Evolutionary conservation across 1,140 invertebrate species (phyloP).

Genomic region (Drosophila parabipectinata): DNA sequence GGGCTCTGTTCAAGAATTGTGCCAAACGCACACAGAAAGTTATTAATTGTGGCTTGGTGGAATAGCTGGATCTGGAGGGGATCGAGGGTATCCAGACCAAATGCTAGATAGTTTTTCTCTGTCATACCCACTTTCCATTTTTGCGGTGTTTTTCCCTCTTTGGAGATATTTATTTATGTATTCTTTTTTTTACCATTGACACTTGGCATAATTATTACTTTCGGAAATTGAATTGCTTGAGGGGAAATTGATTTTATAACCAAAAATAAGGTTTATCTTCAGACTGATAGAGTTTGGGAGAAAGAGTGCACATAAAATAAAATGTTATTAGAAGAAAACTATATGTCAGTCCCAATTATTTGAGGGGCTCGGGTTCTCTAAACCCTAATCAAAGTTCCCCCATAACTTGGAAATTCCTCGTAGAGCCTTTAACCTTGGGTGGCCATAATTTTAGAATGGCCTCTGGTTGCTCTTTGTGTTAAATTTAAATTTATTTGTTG

Average conservation of each 20-base stretch:
- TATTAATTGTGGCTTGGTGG: conserved; percentile 66
- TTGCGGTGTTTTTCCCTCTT: conserved; percentile 1
- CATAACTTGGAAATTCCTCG: conserved; percentile 11
- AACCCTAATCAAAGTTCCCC: conserved; percentile 14
- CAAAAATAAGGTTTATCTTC: conserved; percentile 31
- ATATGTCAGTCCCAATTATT: conserved; percentile 15
- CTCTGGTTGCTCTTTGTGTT: conserved; percentile 51
- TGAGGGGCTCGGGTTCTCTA: neutral
- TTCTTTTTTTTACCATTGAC: conserved; percentile 52
- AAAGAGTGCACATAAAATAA: neutral
- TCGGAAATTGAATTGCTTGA: conserved; percentile 78
- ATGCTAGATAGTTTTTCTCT: conserved; percentile 45
- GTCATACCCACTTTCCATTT: conserved; percentile 16
- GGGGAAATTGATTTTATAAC: conserved; percentile 82
- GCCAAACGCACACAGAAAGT: conserved; percentile 49
- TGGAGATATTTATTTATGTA: neutral
- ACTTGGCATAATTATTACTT: conserved; percentile 83
- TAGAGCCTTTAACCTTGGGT: conserved; percentile 6
- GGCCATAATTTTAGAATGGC: conserved; percentile 28
- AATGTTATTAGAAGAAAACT: conserved; percentile 4
- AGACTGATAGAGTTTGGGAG: neutral
- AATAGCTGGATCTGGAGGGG: neutral
- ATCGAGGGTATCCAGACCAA: neutral
- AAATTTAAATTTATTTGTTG: conserved; percentile 83
- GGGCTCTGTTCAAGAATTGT: conserved; percentile 50